Conservation (phyloP, 2,113 vertebrate genomes). For the Thamnaconus septentrionalis region DNA sequence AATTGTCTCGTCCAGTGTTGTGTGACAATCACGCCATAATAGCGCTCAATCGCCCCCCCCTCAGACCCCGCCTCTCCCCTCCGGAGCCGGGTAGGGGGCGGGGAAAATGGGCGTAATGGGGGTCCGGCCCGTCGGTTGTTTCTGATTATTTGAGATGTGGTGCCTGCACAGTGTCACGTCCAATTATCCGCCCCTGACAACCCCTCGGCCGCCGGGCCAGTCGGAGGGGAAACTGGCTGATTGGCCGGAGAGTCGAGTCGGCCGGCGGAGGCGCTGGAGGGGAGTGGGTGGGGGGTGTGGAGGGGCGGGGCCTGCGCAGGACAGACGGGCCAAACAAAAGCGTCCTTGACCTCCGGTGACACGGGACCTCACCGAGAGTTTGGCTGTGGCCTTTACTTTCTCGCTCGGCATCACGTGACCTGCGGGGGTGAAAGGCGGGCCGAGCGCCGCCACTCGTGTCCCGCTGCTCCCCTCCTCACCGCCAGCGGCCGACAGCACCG, state of each 20-base stretch:
- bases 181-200: slow-evolving; percentile 95
- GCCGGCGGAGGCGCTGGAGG: slow-evolving; percentile 18
- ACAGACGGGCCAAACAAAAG: slow-evolving; percentile 71
- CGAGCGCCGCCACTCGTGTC: slow-evolving; percentile 38
- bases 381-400: slow-evolving; percentile 47
- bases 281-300: slow-evolving; percentile 30
- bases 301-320: slow-evolving; percentile 71
- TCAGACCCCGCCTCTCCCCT: slow-evolving; percentile 30
- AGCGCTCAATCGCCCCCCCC: slow-evolving; percentile 86
- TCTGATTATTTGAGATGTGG: slow-evolving; percentile 92
- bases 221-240: slow-evolving; percentile 19
- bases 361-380: slow-evolving; percentile 27
- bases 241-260: slow-evolving; percentile 4
- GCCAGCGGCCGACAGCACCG: slow-evolving; percentile 27
- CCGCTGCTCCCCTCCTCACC: slow-evolving; percentile 46
- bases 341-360: slow-evolving; percentile 73
- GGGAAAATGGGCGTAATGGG: slow-evolving; percentile 69
- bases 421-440: slow-evolving; percentile 33
- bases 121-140: slow-evolving; percentile 81
- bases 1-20: slow-evolving; percentile 74
- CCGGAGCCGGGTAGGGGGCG: slow-evolving; percentile 55
- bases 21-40: slow-evolving; percentile 90
- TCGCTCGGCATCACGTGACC: slow-evolving; percentile 47
- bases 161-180: slow-evolving; percentile 95
- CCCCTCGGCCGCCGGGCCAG: slow-evolving; percentile 81